Evolutionary conservation across 2,888 invertebrate genomes (phyloP).

Genomic region (Antheraea assamensis): DNA sequence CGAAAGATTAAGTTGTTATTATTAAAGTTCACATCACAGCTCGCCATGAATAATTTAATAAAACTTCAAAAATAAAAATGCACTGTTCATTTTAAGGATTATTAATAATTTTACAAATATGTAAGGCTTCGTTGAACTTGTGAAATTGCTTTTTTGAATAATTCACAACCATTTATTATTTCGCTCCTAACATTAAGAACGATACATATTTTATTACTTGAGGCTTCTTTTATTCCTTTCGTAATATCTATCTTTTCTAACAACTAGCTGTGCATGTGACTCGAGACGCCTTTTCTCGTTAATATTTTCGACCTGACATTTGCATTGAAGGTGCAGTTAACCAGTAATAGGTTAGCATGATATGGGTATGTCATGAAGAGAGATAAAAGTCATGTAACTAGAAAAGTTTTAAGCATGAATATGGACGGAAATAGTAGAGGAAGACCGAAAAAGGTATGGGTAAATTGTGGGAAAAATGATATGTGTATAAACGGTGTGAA

Average conservation of each 20-base stretch:
- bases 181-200: neutral
- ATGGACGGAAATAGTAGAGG: too few species aligned
- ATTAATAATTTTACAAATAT: constrained; percentile 9
- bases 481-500: too few species aligned
- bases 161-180: neutral
- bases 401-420: too few species aligned
- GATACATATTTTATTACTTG: neutral
- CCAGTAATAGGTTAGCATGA: too few species aligned
- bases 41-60: constrained; percentile 5
- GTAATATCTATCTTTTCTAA: neutral
- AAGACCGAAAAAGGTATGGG: too few species aligned
- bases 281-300: too few species aligned
- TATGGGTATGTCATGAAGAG: too few species aligned
- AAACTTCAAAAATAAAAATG: neutral
- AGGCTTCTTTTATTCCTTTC: neutral
- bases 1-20: neutral
- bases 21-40: neutral
- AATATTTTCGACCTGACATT: too few species aligned
- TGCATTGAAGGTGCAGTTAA: too few species aligned
- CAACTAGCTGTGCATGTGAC: too few species aligned
- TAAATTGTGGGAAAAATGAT: too few species aligned
- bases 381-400: too few species aligned
- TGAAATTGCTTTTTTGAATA: constrained; percentile 1
- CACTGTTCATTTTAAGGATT: neutral
- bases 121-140: neutral